Evolutionary conservation across 2,797 vertebrate species (phyloP), one percentile per base, ranked within the genome.

Genomic region (Saxicola maurus): DNA sequence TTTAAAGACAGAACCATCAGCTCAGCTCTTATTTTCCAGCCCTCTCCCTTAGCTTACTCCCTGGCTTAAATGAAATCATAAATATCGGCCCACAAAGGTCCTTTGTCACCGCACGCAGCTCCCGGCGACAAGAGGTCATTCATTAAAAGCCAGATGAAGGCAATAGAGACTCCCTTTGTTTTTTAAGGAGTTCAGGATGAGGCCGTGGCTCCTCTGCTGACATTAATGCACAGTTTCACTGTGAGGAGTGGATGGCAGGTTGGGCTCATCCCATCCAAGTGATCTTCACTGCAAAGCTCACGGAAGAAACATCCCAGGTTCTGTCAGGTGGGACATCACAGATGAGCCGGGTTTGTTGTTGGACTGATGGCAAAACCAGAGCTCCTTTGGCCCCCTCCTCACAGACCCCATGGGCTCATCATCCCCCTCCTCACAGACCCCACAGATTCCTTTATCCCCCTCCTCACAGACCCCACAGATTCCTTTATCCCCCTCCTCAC

Each of bases 51-150:
- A 75, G 82, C 82, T 74, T 64, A 46, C 84, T 89, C 91, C 59
- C 79, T 4, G 82, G 23, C 85, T 90, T 71, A 94, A 91, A 92
- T 94, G 93, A 94, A 93, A 95, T 89, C 93, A 90, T 94, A 95
- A 95, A 94, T 95, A 93, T 93, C 79, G 6, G 68, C 87, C 91
- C 92, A 95, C 94, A 95, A 72, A 94, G 87, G 68, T 90, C 91
- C 92, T 94, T 93, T 95, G 93, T 95, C 93, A 94, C 76, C 2
- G 10, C 82, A 60, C 46, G 42, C 74, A 46, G 93, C 93, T 94
- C 92, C 89, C 28, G 8, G 93, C 65, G 79, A 95, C 94, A 95
- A 91, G 89, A 90, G 93, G 94, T 94, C 94, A 85, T 95, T 94
- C 94, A 94, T 91, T 93, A 89, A 89, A 91, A 90, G 94, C 91